Conservation (phyloP, 1,140 invertebrate genomes). For the Neodiprion virginianus region DNA sequence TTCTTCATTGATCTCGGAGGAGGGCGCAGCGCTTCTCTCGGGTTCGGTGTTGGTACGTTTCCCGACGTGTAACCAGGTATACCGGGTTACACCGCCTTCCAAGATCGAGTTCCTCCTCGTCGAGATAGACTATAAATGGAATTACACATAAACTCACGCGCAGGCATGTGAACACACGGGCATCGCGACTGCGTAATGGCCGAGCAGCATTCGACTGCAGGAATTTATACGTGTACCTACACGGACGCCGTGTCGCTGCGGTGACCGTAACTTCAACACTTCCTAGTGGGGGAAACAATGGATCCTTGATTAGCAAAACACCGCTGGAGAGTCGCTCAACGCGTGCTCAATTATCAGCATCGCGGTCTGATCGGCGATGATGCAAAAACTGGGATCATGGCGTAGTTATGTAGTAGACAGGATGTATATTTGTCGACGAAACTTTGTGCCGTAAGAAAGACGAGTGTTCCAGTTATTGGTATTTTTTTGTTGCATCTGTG, state of each 20-base stretch:
- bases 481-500: too few relatives aligned
- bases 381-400: too few relatives aligned
- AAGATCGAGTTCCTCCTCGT: neutral
- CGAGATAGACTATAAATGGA: neutral
- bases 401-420: too few relatives aligned
- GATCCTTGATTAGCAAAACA: conserved; percentile 5
- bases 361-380: too few relatives aligned
- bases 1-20: neutral
- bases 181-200: too few relatives aligned
- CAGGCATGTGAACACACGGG: too few relatives aligned
- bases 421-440: too few relatives aligned
- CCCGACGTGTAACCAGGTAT: too few relatives aligned
- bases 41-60: too few relatives aligned
- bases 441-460: too few relatives aligned
- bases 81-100: neutral
- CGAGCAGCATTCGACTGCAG: neutral
- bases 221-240: neutral
- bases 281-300: neutral
- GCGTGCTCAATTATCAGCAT: neutral
- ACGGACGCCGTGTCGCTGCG: neutral
- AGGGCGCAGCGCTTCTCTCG: too few relatives aligned
- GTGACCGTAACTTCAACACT: neutral
- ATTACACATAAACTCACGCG: neutral
- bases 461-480: too few relatives aligned
- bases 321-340: neutral